phyloP scores from a whole-genome alignment of 2,797 vertebrate genomes.

The Sebastes vulpes region DNA sequence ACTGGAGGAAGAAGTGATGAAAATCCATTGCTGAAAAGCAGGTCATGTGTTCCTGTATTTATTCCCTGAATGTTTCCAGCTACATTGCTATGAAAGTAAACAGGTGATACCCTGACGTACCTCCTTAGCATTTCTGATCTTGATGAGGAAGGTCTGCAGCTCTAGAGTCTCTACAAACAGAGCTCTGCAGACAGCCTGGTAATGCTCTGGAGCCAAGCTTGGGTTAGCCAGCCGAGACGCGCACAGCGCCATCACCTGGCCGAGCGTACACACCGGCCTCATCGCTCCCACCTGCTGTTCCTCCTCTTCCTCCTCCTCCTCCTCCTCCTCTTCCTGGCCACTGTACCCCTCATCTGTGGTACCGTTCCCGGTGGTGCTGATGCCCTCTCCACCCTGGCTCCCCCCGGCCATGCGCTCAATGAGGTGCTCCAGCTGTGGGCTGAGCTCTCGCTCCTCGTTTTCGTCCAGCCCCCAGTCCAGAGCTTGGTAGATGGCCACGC shows the following conservation, averaged over 20 bases:
- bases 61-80: neutral
- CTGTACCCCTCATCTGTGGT: constrained; percentile 92
- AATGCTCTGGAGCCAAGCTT: constrained; percentile 87
- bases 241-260: constrained; percentile 90
- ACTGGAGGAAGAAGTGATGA: neutral
- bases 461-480: constrained; percentile 97
- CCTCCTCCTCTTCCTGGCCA: constrained; percentile 91
- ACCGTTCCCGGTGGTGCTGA: constrained; percentile 49
- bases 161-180: constrained; percentile 95
- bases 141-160: constrained; percentile 93
- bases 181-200: constrained; percentile 95
- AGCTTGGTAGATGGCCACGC: constrained; percentile 94
- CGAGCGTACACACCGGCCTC: constrained; percentile 85
- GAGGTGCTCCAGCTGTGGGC: constrained; percentile 92
- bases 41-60: neutral
- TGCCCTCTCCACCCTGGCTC: constrained; percentile 63
- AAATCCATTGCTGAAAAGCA: neutral
- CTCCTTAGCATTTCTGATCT: constrained; percentile 94
- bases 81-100: neutral
- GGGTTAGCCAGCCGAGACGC: constrained; percentile 88
- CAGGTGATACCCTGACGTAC: constrained; percentile 68
- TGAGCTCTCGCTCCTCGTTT: constrained; percentile 94
- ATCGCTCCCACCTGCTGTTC: constrained; percentile 84
- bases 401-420: constrained; percentile 93
- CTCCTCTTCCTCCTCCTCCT: constrained; percentile 91